Evolutionary conservation across 2,888 invertebrate genomes (phyloP).

Genomic region (Drosophila stalkeri): DNA sequence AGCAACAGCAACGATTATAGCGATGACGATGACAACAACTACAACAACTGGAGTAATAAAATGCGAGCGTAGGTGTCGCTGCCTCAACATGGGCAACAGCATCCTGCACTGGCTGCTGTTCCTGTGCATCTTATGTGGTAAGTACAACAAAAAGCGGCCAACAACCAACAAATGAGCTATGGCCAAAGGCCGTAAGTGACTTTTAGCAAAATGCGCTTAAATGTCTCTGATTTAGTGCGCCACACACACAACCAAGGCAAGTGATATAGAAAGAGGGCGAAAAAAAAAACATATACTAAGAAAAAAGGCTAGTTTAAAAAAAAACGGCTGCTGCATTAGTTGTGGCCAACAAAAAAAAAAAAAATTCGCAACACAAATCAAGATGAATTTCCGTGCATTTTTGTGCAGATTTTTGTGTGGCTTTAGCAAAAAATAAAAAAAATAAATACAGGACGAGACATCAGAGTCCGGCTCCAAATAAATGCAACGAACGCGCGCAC

Average conservation of each 20-base stretch:
- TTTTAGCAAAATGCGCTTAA: slow-evolving; percentile 75
- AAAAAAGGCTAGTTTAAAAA: slow-evolving; percentile 20
- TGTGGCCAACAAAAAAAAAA: slow-evolving; percentile 18
- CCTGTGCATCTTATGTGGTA: slow-evolving; percentile 64
- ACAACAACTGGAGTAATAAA: slow-evolving; percentile 24
- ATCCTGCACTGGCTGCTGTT: slow-evolving; percentile 56
- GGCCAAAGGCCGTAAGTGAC: slow-evolving; percentile 61
- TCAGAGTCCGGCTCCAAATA: slow-evolving; percentile 34
- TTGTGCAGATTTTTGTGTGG: slow-evolving; percentile 68
- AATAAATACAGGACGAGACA: slow-evolving; percentile 36
- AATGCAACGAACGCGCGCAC: slow-evolving; percentile 37
- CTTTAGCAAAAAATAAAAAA: slow-evolving; percentile 25
- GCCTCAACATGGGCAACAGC: slow-evolving; percentile 37
- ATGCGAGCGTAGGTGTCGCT: slow-evolving; percentile 61
- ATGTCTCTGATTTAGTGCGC: slow-evolving; percentile 67
- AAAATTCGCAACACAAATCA: slow-evolving; percentile 65
- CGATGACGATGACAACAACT: slow-evolving; percentile 19
- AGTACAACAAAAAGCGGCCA: slow-evolving; percentile 39
- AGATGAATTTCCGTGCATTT: slow-evolving; percentile 78
- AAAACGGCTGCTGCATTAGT: slow-evolving; percentile 50
- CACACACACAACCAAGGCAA: slow-evolving; percentile 2
- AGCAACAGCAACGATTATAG: background rate
- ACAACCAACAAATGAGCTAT: slow-evolving; percentile 58
- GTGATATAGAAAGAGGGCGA: background rate
- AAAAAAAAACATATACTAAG: background rate